These are phyloP conservation scores for Tenthredo mesomela DNA, from an alignment of 2,888 invertebrate species.

Conservation along the genomic window DNA sequence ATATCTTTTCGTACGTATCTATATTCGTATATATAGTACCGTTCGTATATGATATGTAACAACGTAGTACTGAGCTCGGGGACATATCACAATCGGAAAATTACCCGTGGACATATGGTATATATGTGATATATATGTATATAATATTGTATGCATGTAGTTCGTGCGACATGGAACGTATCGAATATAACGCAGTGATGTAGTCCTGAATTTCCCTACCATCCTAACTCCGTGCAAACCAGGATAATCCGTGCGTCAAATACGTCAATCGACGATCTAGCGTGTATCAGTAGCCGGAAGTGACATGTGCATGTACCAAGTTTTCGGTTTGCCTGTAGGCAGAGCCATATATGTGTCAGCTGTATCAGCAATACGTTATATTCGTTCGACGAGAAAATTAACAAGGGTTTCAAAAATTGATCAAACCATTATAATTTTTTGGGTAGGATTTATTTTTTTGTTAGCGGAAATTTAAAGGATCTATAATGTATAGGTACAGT, in stretches of 20 bases:
- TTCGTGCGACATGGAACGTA: neutral
- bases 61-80: neutral
- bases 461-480: neutral
- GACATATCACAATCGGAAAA: neutral
- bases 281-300: slow-evolving; percentile 3
- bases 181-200: neutral
- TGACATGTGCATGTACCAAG: slow-evolving; percentile 10
- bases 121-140: neutral
- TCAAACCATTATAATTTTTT: neutral
- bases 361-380: neutral
- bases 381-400: neutral
- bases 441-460: neutral
- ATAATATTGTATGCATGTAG: neutral
- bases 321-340: neutral
- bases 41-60: neutral
- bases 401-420: neutral
- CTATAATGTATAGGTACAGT: neutral
- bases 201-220: neutral
- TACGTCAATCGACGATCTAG: neutral
- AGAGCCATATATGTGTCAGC: neutral
- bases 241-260: slow-evolving; percentile 26
- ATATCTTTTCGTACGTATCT: neutral
- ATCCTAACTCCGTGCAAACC: neutral
- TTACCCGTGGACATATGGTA: neutral
- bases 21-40: neutral